Conservation (phyloP, 2,797 vertebrate genomes). For the Balearica regulorum region DNA sequence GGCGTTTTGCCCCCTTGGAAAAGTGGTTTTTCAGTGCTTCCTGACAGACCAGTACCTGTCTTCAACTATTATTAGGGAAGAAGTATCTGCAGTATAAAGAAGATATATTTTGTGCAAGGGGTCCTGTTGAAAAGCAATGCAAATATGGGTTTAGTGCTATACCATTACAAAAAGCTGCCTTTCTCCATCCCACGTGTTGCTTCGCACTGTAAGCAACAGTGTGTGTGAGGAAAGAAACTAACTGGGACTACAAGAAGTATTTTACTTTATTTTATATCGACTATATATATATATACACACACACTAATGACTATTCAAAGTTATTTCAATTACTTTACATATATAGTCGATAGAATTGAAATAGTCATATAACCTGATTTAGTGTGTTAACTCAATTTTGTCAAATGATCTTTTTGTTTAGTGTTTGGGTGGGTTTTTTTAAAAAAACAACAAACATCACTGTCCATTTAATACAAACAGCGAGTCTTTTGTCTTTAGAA, state of each 20-base stretch:
- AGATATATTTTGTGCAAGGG: background rate
- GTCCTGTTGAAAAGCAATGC: background rate
- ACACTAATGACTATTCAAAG: too few species aligned
- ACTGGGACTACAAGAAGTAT: background rate
- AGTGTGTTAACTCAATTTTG: background rate
- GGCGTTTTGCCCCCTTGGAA: background rate
- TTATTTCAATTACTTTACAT: too few species aligned
- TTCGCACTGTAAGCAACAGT: background rate
- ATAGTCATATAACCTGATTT: background rate
- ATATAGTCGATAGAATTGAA: too few species aligned
- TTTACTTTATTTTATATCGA: background rate
- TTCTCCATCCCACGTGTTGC: background rate
- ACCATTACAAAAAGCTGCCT: background rate
- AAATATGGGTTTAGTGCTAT: background rate
- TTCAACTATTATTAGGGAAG: background rate
- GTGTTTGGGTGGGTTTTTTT: too few species aligned
- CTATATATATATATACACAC: too few species aligned
- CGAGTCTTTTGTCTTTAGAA: background rate
- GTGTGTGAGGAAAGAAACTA: too few species aligned
- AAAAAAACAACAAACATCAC: background rate
- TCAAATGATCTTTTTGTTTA: background rate
- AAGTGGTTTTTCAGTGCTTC: background rate
- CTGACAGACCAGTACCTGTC: background rate
- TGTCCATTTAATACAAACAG: background rate
- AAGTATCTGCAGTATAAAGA: background rate